These are phyloP conservation scores for Cactoblastis cactorum DNA, from an alignment of 2,888 invertebrate species.

Conservation along the genomic window DNA sequence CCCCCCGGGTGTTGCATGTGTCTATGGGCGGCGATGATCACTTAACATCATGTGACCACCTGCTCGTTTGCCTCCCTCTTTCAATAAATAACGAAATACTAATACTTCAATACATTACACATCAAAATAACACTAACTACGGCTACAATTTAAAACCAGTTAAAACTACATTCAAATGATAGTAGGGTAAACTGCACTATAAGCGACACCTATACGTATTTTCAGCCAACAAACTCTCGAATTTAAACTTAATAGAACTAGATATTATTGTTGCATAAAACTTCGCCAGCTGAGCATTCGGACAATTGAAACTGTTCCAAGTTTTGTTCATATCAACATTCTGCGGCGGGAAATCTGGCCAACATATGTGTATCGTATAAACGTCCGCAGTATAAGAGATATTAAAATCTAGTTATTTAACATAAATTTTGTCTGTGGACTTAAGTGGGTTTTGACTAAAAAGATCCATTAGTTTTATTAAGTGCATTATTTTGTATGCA, in stretches of 20 bases:
- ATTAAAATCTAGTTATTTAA: not conserved
- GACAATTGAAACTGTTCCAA: constrained; percentile 17
- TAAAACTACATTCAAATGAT: not conserved
- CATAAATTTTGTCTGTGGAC: too few species aligned
- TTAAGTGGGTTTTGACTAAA: too few species aligned
- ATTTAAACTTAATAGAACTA: constrained; percentile 7
- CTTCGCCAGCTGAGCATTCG: constrained; percentile 6
- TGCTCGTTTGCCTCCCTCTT: too few species aligned
- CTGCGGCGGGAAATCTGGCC: not conserved
- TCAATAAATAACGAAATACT: too few species aligned
- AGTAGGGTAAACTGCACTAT: not conserved
- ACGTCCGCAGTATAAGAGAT: not conserved
- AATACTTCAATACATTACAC: too few species aligned
- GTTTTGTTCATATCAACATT: constrained; percentile 13
- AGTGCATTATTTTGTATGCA: too few species aligned
- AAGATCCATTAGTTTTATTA: too few species aligned
- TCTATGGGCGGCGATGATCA: too few species aligned
- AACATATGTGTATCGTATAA: not conserved
- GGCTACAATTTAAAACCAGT: too few species aligned
- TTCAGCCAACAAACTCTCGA: not conserved
- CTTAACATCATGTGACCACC: too few species aligned
- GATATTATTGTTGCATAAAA: constrained; percentile 8
- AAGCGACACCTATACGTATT: not conserved
- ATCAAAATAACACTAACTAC: too few species aligned
- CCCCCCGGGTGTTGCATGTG: too few species aligned